These are phyloP conservation scores for Glareola pratincola DNA, from an alignment of 2,113 vertebrate genomes.

Conservation along the genomic window DNA sequence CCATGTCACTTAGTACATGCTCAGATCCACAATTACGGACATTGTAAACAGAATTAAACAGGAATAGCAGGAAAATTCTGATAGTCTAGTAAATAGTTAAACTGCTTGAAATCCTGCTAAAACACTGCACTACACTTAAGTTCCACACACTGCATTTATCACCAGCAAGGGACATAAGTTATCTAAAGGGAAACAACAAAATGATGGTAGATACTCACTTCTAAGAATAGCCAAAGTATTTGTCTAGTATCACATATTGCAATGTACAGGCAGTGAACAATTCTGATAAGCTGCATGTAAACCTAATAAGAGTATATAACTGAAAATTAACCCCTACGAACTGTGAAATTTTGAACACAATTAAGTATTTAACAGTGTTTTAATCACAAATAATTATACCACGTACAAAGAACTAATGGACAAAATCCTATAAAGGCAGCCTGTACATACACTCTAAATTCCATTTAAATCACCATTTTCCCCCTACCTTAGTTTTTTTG, in stretches of 20 bases:
- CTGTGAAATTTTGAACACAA: not conserved
- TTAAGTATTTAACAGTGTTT: not conserved
- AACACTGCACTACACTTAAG: not conserved
- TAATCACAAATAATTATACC: not conserved
- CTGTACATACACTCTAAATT: not conserved
- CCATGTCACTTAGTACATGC: constrained; percentile 60
- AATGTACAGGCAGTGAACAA: not conserved
- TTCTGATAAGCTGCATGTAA: not conserved
- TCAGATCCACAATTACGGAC: constrained; percentile 55
- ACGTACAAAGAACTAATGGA: not conserved
- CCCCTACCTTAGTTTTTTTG: not conserved
- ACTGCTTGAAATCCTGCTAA: constrained; percentile 8
- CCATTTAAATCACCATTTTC: not conserved
- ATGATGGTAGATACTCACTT: not conserved
- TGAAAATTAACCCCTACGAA: not conserved
- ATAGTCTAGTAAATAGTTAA: not conserved
- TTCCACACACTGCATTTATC: not conserved
- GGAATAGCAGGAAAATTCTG: not conserved
- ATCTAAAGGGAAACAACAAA: not conserved
- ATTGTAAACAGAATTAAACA: constrained; percentile 56
- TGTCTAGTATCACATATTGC: not conserved
- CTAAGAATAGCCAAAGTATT: not conserved
- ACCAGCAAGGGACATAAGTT: not conserved
- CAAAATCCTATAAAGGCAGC: not conserved
- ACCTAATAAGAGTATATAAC: not conserved